Percentiles rank a stretch among this genome's conserved stretches.
These are phyloP conservation scores for Tautogolabrus adspersus DNA, from an alignment of 2,113 vertebrate species.

Conservation along the genomic window DNA sequence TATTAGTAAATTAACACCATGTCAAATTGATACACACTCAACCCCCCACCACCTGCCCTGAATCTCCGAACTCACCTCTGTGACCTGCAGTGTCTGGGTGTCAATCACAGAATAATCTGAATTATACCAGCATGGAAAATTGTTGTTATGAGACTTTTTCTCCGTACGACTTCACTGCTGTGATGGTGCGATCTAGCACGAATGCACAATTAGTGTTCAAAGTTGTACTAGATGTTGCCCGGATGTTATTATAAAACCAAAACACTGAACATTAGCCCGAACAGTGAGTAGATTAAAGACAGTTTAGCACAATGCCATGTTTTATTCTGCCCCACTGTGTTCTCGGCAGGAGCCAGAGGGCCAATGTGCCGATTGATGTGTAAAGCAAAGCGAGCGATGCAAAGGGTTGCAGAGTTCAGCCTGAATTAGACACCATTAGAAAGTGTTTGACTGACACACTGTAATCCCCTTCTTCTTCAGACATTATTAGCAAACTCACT, in stretches of 20 bases:
- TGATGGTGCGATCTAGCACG: constrained; percentile 48
- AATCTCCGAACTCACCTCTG: constrained; percentile 58
- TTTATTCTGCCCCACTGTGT: constrained; percentile 62
- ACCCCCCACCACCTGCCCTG: constrained; percentile 66
- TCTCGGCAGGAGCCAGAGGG: constrained; percentile 68
- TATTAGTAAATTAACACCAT: constrained; percentile 86
- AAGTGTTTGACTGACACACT: constrained; percentile 78
- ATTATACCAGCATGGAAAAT: constrained; percentile 15
- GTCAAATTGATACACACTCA: constrained; percentile 74
- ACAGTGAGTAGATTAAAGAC: constrained; percentile 77
- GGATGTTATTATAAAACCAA: constrained; percentile 79
- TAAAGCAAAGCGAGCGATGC: constrained; percentile 67
- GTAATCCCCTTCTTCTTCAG: constrained; percentile 73
- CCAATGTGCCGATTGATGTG: constrained; percentile 79
- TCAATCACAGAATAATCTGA: constrained; percentile 64
- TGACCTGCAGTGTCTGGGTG: constrained; percentile 74
- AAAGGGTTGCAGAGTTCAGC: constrained; percentile 75
- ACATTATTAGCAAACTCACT: constrained; percentile 85
- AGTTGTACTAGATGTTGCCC: constrained; percentile 72
- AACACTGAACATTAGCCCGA: constrained; percentile 70
- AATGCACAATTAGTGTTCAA: constrained; percentile 60
- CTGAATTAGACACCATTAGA: constrained; percentile 81
- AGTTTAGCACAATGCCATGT: constrained; percentile 75
- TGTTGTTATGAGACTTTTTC: constrained; percentile 5
- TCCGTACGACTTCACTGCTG: constrained; percentile 2